Base-by-base conservation (phyloP, 2,113 vertebrate species). In the Ornithorhynchus anatinus region DNA sequence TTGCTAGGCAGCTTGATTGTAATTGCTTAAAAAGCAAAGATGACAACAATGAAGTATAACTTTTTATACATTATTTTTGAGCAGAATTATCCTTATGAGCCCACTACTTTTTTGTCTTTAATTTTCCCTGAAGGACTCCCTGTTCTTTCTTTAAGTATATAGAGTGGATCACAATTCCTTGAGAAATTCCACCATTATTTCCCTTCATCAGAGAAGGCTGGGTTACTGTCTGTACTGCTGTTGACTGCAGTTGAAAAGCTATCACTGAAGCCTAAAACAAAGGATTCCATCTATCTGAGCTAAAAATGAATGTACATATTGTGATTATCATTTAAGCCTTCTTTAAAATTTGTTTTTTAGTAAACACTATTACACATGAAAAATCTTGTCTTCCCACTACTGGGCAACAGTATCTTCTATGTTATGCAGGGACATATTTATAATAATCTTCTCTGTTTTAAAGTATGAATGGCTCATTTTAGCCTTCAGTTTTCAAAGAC, bases 401-500 rank as follows among this genome's bases (percentile, higher is more conserved):
- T 12, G 32, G 0, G 35, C 3, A 57, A 31, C 29, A 40, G 11
- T 56, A 27, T 36, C 40, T 3, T 51, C 19, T 44, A 52, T 66
- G 71, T 64, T 31, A 38, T 13, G 7, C 1, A 29, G 4, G 19
- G 29, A 15, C 5, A 50, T 10, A 29, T 17, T 50, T 50, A 23
- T 12, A 63, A 32, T 22, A 64, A 31, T 3, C 7, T 60, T 20
- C 5, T 8, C 39, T 73, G 36, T 19, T 35, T 51, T 40, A 61
- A 56, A 74, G 17, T 8, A 5, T 37, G 3, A 10, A 16, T 51
- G 71, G 22, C 37, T 72, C 56, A 65, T 61, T 74, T 48, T n/a
- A 81, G 37, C 2, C 38, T 89, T 71, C 25, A 66, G 38, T 39
- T 32, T 52, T 73, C 31, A 33, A 79, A 63, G 35, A 63, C 71